Evolutionary conservation across 1,140 invertebrate genomes (phyloP), one percentile per base, ranked within the genome.

Genomic region (Drosophila bocqueti): DNA sequence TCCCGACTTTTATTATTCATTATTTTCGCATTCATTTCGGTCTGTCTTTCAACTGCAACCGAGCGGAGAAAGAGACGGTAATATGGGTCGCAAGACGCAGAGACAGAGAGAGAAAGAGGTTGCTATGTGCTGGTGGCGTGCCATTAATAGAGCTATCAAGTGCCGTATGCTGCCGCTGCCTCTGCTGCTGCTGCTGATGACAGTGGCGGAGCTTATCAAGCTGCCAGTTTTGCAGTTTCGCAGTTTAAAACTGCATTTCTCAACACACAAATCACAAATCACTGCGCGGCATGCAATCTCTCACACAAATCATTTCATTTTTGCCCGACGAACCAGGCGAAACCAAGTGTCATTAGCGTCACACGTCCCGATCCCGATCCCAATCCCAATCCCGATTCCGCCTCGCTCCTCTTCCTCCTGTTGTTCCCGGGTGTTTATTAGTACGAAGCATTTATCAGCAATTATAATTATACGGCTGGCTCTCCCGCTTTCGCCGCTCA

Each of bases 231-330:
- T 57, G 49, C 58, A 68, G 65, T 58, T 52, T 54, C 60, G 63
- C 78, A 86, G 85, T 90, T 90, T 90, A 90, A 90, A 90, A 90
- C 83, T 90, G 85, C 85, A 90, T 90, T 90, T 90, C 85, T 90
- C 85, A 90, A 71, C 85, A 79, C 85, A 82, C 78, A 85, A 89
- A 90, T 90, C 81, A 90, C 85, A 90, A 90, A 90, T 90, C 81
- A 90, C 86, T 90, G 84, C 75, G 67, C 78, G 79, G 85, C 84
- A 89, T 89, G 84, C 84, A 89, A 89, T 89, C 84, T 90, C 84
- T 89, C 84, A 89, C 85, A 89, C 84, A 87, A 87, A 87, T 87
- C 84, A 87, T 87, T 87, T 76, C 84, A 84, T 84, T 87, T 87
- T 75, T 89, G 81, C 68, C 50, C 42, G 57, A 55, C 57, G 76